A percentile compares a stretch with the other conserved stretches of the same genome.
phyloP scores from a whole-genome alignment of 1,140 invertebrate genomes.

The Oryctes rhinoceros region DNA sequence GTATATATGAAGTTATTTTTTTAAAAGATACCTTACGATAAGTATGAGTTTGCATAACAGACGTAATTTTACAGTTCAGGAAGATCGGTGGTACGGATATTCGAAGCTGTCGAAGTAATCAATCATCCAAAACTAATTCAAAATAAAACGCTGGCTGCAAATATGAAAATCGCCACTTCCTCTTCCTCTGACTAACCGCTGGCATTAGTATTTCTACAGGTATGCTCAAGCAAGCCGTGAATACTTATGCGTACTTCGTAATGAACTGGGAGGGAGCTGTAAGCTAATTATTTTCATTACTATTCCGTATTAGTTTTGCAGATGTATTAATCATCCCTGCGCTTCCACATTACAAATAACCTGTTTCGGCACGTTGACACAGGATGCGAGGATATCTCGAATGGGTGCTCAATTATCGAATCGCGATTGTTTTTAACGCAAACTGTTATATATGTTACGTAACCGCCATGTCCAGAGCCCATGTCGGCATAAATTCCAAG shows the following conservation, averaged over 20 bases:
- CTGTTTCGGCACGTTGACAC: conserved; percentile 18
- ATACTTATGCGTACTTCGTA: not conserved
- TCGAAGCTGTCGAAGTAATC: too few species aligned
- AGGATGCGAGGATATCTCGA: not conserved
- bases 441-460: conserved; percentile 27
- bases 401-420: not conserved
- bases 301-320: conserved; percentile 16
- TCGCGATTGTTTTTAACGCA: conserved; percentile 13
- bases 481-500: conserved; percentile 19
- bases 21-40: too few species aligned
- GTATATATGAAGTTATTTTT: too few species aligned
- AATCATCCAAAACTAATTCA: too few species aligned
- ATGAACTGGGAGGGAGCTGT: not conserved
- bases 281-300: not conserved
- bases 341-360: not conserved
- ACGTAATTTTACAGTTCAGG: too few species aligned
- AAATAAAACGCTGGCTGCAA: too few species aligned
- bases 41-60: too few species aligned
- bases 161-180: not conserved
- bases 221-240: not conserved
- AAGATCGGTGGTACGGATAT: too few species aligned
- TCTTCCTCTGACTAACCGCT: not conserved
- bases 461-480: conserved; percentile 5
- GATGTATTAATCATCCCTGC: not conserved
- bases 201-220: not conserved